Percentiles rank a stretch among this genome's conserved stretches.
Evolutionary conservation across 2,797 vertebrate species (phyloP).

Genomic region (Holocentrus rufus): DNA sequence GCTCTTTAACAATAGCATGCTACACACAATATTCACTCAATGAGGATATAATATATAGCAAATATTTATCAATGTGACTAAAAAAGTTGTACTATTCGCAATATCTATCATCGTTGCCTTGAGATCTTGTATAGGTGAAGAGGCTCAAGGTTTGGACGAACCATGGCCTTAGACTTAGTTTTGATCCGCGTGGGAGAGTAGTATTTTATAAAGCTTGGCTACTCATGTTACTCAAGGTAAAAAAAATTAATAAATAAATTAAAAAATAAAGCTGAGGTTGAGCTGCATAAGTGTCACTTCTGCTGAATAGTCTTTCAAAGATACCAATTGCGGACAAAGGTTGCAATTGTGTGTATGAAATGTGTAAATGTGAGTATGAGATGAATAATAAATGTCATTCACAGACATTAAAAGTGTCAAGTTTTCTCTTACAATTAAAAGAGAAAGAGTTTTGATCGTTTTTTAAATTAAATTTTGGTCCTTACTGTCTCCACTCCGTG

Average conservation of each 20-base stretch:
- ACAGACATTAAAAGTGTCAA: constrained; percentile 17
- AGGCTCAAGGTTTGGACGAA: background rate
- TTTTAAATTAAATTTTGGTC: background rate
- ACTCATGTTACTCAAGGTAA: background rate
- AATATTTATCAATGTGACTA: background rate
- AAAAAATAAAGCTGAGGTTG: too few relatives aligned
- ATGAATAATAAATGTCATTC: too few relatives aligned
- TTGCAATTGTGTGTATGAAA: background rate
- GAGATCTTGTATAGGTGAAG: background rate
- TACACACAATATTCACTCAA: background rate
- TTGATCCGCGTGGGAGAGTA: background rate
- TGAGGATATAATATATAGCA: background rate
- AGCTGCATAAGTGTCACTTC: background rate
- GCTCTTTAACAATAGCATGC: too few relatives aligned
- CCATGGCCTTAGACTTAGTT: background rate
- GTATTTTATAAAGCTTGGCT: background rate
- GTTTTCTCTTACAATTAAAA: background rate
- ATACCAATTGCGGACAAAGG: constrained; percentile 7
- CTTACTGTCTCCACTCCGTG: background rate
- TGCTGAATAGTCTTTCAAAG: background rate
- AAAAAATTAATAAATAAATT: too few relatives aligned
- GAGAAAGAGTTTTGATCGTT: background rate
- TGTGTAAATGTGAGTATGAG: too few relatives aligned
- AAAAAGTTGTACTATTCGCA: background rate
- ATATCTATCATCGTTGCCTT: background rate